Evolutionary conservation across 2,797 vertebrate genomes (phyloP), one percentile per base, ranked within the genome.

Genomic region (Galaxias olidus): DNA sequence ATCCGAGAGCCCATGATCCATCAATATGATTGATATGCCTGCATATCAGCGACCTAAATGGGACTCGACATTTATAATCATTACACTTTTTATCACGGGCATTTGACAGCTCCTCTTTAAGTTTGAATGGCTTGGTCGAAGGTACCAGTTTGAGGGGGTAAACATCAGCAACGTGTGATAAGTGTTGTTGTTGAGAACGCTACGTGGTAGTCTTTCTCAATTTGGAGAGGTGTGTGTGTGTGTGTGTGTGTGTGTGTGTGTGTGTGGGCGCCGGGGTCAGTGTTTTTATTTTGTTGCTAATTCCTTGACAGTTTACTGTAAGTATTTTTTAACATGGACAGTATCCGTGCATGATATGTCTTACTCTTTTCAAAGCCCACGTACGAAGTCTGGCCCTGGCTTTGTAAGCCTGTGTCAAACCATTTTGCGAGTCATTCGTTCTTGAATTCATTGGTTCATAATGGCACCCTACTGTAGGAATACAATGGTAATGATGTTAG

Each of bases 21-120:
- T 93, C 92, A 93, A 88, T 79, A 90, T 87, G 92, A 93, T 90
- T 88, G 86, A 90, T 89, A 79, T 69, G 78, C 79, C 61, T 82
- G 87, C 87, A 87, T 88, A 89, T 87, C 86, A 88, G 83, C 86
- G 90, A 91, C 83, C 80, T 87, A 84, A 88, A 91, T 89, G 87
- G 84, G 65, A 80, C 85, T 81, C 63, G 72, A 82, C 86, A 91
- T 91, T 90, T 86, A 89, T 86, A 88, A 88, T 89, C 84, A 86
- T 90, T 86, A 89, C 76, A 80, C 83, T 87, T 90, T 86, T 85
- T 87, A 88, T 87, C 82, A 80, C 73, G 79, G 70, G 70, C 72
- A 77, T 79, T 62, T 87, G 88, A 89, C 88, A 88, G 87, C 83
- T 82, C 70, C 88, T 88, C 86, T 80, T 87, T 82, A 79, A 80